Base-by-base conservation (phyloP, 2,797 vertebrate species). In the Halcyon leucocephala region DNA sequence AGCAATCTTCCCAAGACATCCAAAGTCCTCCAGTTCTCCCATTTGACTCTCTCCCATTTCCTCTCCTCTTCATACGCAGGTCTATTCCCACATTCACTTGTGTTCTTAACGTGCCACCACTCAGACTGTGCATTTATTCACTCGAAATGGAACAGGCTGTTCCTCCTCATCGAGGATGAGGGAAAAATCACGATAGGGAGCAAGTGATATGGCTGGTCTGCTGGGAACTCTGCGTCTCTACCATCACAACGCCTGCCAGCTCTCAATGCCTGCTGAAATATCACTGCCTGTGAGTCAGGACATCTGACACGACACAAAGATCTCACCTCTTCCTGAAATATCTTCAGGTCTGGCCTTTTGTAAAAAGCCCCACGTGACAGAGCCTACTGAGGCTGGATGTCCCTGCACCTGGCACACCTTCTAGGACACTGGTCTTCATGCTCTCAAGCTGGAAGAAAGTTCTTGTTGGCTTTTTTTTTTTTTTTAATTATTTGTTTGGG, bases 201-300 rank as follows among this genome's bases (percentile, higher is more conserved):
- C 57, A n/a, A 42, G 42, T 4, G 9, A 44, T n/a, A 31, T 0
- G 4, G 42, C 31, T 48, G 2, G 4, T 46, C 69, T 28, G 70
- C 58, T 72, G 70, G 22, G 57, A 89, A 76, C 58, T 24, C 33
- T 17, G 9, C 10, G 29, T 22, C 84, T 37, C 60, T 33, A 29
- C 25, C 54, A 44, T 7, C 42, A 14, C 24, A 24, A 11, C 0
- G 1, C 39, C 21, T 65, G 44, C 60, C 73, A 84, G 31, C 54
- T 84, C 33, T 33, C 54, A 28, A 54, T 4, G 8, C 12, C 8
- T 24, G 26, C 74, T 69, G 46, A 74, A 42, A 41, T 48, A 52
- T 39, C 66, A 52, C 8, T 2, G 3, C 6, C 11, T 52, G 41
- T 66, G 31, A 69, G 52, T 24, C 72, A 13, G 6, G 49, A 71